Evolutionary conservation across 1,140 invertebrate genomes (phyloP).

Genomic region (Brachionus paranguensis): DNA sequence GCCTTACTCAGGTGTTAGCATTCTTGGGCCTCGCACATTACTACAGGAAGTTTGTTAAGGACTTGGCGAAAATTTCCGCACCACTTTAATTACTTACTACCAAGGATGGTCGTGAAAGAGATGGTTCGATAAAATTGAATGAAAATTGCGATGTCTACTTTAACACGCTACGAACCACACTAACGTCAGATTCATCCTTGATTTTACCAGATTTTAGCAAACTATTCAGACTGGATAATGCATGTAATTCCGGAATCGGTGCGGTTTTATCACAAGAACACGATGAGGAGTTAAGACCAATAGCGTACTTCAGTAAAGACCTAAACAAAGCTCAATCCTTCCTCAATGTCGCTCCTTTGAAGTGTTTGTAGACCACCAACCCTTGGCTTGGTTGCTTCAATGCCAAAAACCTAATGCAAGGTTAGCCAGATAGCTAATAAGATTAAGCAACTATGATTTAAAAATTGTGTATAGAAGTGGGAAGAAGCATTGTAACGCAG

Average conservation of each 20-base stretch:
- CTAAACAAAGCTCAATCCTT: constrained; percentile 44
- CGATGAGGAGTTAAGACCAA: background rate
- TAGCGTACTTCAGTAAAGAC: background rate
- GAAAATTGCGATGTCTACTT: too few relatives aligned
- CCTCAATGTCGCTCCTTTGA: constrained; percentile 53
- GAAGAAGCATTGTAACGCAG: too few relatives aligned
- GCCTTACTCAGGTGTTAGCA: too few relatives aligned
- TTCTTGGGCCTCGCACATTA: too few relatives aligned
- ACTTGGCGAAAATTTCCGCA: too few relatives aligned
- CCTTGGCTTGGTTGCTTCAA: constrained; percentile 49
- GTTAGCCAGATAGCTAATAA: background rate
- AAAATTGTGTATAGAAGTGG: too few relatives aligned
- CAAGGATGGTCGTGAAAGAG: too few relatives aligned
- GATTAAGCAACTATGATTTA: too few relatives aligned
- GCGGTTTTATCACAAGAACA: constrained; percentile 51
- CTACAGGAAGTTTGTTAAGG: too few relatives aligned
- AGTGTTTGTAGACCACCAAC: constrained; percentile 57
- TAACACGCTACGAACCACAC: too few relatives aligned
- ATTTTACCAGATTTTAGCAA: constrained; percentile 45
- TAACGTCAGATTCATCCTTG: background rate
- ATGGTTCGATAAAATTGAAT: too few relatives aligned
- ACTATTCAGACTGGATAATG: constrained; percentile 54
- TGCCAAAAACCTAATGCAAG: constrained; percentile 12
- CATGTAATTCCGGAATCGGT: constrained; percentile 50
- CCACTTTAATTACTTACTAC: too few relatives aligned